Base-by-base conservation (phyloP, 2,113 vertebrate species). In the Centropristis striata region DNA sequence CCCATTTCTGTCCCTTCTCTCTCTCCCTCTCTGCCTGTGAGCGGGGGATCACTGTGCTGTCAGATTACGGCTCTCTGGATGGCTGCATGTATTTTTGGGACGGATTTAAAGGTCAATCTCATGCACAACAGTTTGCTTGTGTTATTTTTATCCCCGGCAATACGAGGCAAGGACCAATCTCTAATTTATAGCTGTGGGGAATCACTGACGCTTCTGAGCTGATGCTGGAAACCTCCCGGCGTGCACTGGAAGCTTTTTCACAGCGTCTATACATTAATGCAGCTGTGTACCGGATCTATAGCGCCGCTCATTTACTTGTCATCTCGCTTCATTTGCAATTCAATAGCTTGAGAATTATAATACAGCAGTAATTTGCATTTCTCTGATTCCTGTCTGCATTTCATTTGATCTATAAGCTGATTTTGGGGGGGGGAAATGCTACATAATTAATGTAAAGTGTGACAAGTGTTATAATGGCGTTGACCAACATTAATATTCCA, bases 31-130 rank as follows among this genome's bases (percentile, higher is more conserved):
- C 53, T 59, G 27, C 54, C 63, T 60, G 51, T 60, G 79, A 74
- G 84, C 61, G 2, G 70, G 46, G 74, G 79, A 86, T 87, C 83
- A 80, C 83, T 20, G 76, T 21, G 60, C 82, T 78, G 82, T 88
- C 81, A 84, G 78, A 89, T 90, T 88, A 85, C 7, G 36, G 69
- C 78, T 83, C 83, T 72, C 60, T 74, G 82, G 75, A 75, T 65
- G 85, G 54, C 78, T 39, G 80, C 70, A 1, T 84, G 88, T 86
- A 86, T 86, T 91, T 91, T 83, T 82, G 78, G 84, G 75, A 46
- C 1, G 39, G 87, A 72, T 86, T 92, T 86, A 90, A 90, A 85
- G 92, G 90, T 93, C 92, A 88, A 63, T 69, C 86, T 82, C 78
- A 37, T 80, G 82, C 84, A 88, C 75, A 81, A 68, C 71, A 71